These are phyloP conservation scores for Rhaphigaster nebulosa DNA, from an alignment of 2,888 invertebrate species.

Conservation along the genomic window DNA sequence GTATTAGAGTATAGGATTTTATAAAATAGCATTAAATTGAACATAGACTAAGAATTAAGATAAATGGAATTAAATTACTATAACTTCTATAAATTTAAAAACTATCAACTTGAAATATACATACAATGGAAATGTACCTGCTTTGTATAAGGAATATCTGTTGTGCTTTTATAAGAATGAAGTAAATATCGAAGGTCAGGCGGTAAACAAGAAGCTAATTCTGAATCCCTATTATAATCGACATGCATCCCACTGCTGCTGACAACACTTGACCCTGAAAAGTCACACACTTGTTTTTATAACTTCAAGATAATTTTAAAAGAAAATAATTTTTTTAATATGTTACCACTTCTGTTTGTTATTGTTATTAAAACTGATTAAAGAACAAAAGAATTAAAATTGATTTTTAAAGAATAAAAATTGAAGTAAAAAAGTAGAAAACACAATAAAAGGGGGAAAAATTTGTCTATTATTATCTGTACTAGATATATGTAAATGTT, in stretches of 20 bases:
- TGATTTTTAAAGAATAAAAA: too few relatives aligned
- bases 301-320: not conserved
- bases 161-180: constrained; percentile 65
- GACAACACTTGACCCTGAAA: constrained; percentile 69
- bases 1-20: not conserved
- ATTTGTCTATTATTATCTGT: too few relatives aligned
- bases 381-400: not conserved
- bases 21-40: not conserved
- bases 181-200: constrained; percentile 69
- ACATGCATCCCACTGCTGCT: constrained; percentile 68
- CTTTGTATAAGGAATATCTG: constrained; percentile 64
- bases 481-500: too few relatives aligned
- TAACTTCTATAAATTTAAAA: not conserved
- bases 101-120: constrained; percentile 35
- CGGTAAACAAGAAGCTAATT: constrained; percentile 69
- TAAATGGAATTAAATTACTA: not conserved
- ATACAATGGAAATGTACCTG: constrained; percentile 61
- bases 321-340: not conserved
- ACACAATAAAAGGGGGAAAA: too few relatives aligned
- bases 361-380: not conserved
- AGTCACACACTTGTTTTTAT: constrained; percentile 6
- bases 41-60: constrained; percentile 25
- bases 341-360: too few relatives aligned
- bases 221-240: constrained; percentile 67
- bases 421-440: not conserved